Evolutionary conservation across 2,888 invertebrate species (phyloP).

Genomic region (Hypomecis atomaria): DNA sequence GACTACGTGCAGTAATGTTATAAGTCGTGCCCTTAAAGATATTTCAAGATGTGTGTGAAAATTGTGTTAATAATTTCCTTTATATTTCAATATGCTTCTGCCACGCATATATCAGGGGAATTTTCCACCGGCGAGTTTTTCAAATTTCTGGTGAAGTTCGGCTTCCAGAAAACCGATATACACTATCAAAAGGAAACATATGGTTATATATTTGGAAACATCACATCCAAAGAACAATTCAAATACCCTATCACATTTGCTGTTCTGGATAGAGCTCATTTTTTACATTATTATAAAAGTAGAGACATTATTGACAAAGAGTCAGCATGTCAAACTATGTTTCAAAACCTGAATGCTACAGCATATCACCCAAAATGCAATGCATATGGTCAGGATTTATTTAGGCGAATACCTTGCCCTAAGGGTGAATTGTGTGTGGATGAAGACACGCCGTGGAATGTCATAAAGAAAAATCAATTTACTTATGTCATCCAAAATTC

Average conservation of each 20-base stretch:
- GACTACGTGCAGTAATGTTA: constrained; percentile 13
- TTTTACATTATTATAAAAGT: constrained; percentile 95
- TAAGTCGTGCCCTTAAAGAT: constrained; percentile 24
- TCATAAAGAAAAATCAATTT: constrained; percentile 95
- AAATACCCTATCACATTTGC: constrained; percentile 91
- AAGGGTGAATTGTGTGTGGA: constrained; percentile 91
- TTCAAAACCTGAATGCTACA: constrained; percentile 90
- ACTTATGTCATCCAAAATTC: constrained; percentile 96
- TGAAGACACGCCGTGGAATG: constrained; percentile 93
- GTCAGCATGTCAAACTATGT: constrained; percentile 93
- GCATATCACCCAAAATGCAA: constrained; percentile 95
- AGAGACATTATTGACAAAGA: constrained; percentile 86
- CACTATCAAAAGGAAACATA: constrained; percentile 93
- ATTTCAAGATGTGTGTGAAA: constrained; percentile 67
- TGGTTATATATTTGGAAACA: constrained; percentile 98
- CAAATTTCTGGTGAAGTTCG: constrained; percentile 97
- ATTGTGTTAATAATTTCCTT: constrained; percentile 59
- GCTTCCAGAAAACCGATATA: constrained; percentile 97
- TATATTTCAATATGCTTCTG: constrained; percentile 57
- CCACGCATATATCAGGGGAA: constrained; percentile 73
- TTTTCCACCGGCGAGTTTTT: constrained; percentile 89
- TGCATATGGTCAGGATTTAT: constrained; percentile 89
- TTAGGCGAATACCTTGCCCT: constrained; percentile 94
- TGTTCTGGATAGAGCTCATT: constrained; percentile 95
- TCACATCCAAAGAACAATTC: constrained; percentile 89